A percentile compares a stretch with the other conserved stretches of the same genome.
Evolutionary conservation across 2,113 vertebrate species (phyloP).

Genomic region (Ptychochromis oligacanthus): DNA sequence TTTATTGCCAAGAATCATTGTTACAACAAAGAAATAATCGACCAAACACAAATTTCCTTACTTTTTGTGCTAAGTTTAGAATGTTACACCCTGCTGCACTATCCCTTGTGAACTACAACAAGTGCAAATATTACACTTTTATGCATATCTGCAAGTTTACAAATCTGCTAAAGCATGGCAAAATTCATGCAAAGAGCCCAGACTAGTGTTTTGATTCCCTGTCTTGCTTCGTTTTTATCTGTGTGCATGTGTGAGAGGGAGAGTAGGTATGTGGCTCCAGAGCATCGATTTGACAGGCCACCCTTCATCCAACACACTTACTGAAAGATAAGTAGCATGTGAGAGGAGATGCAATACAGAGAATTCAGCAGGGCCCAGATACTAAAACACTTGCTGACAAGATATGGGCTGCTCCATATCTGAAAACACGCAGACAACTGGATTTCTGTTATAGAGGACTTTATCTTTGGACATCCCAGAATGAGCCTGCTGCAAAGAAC

Average conservation of each 20-base stretch:
- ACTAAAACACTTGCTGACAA: neutral
- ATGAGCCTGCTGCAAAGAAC: neutral
- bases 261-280: neutral
- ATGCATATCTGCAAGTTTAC: neutral
- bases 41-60: too few relatives aligned
- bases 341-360: constrained; percentile 4
- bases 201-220: neutral
- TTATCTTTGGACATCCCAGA: neutral
- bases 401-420: neutral
- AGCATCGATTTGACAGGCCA: neutral
- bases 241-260: rapidly evolving
- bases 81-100: neutral
- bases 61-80: neutral
- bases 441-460: neutral
- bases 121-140: neutral
- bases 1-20: too few relatives aligned
- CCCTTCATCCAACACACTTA: neutral
- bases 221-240: too few relatives aligned
- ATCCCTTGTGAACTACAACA: neutral
- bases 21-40: too few relatives aligned
- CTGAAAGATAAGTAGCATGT: neutral
- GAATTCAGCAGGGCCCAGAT: neutral
- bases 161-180: neutral
- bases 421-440: neutral
- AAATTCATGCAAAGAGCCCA: neutral